Conservation (phyloP, 2,797 vertebrate genomes). For the Anguilla megastoma region DNA sequence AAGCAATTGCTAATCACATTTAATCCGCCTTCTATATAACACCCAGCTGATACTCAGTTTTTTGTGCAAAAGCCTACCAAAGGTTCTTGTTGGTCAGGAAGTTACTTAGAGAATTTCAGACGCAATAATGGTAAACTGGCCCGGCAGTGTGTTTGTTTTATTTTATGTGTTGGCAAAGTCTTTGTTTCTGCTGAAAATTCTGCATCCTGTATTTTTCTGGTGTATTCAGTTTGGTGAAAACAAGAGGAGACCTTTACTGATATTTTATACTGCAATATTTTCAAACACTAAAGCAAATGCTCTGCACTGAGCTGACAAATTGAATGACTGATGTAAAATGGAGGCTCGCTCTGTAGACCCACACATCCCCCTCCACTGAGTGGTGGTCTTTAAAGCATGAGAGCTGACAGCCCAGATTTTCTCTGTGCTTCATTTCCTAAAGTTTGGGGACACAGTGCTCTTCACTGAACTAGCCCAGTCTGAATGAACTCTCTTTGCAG, state of each 20-base stretch:
- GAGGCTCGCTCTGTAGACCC: not conserved
- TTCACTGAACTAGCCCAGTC: not conserved
- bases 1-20: not conserved
- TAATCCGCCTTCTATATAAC: not conserved
- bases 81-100: not conserved
- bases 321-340: not conserved
- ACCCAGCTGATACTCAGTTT: not conserved
- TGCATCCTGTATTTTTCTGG: not conserved
- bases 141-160: not conserved
- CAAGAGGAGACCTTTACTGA: not conserved
- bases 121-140: not conserved
- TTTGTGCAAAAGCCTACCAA: not conserved
- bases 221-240: not conserved
- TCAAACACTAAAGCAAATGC: not conserved
- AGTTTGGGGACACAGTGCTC: not conserved
- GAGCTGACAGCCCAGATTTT: not conserved
- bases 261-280: not conserved
- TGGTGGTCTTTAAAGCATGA: not conserved
- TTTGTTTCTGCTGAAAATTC: not conserved
- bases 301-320: not conserved
- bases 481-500: not conserved
- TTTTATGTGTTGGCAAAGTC: not conserved
- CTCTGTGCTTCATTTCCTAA: not conserved
- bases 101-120: constrained; percentile 36
- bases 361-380: not conserved